Percentiles rank a stretch among this genome's conserved stretches.
phyloP scores from a whole-genome alignment of 2,888 invertebrate genomes.

The Ptilodon capucinus region DNA sequence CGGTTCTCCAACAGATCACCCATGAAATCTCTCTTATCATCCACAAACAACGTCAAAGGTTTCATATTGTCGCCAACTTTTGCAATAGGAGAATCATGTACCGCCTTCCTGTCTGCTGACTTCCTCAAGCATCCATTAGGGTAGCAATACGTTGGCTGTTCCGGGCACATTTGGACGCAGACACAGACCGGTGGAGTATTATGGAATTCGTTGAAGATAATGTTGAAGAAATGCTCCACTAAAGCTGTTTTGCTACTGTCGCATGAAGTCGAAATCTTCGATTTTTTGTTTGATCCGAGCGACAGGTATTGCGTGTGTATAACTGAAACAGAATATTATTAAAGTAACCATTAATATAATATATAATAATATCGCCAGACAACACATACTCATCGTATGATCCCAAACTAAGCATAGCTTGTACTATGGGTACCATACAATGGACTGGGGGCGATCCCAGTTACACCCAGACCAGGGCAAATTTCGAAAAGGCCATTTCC shows the following conservation, averaged over 20 bases:
- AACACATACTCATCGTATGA: too few species aligned
- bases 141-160: conserved; percentile 67
- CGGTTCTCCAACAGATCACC: conserved; percentile 38
- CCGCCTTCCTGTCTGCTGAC: conserved; percentile 27
- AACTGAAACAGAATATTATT: conserved; percentile 34
- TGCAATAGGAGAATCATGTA: conserved; percentile 13
- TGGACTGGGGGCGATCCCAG: too few species aligned
- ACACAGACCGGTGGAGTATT: conserved; percentile 58
- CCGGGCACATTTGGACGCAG: conserved; percentile 66
- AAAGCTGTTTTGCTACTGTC: conserved; percentile 41
- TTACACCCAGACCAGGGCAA: too few species aligned
- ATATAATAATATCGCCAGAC: too few species aligned
- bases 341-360: too few species aligned
- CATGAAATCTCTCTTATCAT: conserved; percentile 45
- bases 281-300: conserved; percentile 10
- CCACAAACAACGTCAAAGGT: conserved; percentile 44
- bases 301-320: conserved; percentile 32
- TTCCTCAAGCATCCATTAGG: conserved; percentile 64
- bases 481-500: too few species aligned
- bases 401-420: too few species aligned
- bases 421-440: too few species aligned
- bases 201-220: conserved; percentile 66
- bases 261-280: conserved; percentile 31
- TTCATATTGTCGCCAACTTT: conserved; percentile 32
- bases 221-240: conserved; percentile 66